Evolutionary conservation across 2,888 invertebrate species (phyloP).

Genomic region (Chaetoderma sp.): DNA sequence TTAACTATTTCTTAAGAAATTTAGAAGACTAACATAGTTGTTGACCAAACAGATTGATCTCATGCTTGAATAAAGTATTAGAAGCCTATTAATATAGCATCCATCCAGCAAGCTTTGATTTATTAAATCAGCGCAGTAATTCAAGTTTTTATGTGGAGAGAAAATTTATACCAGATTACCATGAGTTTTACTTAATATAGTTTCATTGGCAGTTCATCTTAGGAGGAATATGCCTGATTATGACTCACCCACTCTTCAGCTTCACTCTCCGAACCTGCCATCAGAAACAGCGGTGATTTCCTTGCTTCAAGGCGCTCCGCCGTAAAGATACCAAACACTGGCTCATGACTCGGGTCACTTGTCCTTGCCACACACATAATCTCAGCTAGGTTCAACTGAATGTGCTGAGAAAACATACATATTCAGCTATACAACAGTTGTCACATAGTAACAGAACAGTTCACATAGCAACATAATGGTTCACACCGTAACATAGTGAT

Average conservation of each 20-base stretch:
- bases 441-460: not conserved
- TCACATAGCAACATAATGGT: not conserved
- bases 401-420: conserved; percentile 25
- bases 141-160: too few relatives aligned
- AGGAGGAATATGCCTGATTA: too few relatives aligned
- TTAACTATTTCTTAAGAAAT: too few relatives aligned
- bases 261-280: conserved; percentile 85
- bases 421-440: not conserved
- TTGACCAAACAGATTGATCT: too few relatives aligned
- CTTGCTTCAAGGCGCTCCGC: conserved; percentile 73
- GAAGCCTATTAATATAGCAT: too few relatives aligned
- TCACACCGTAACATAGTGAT: not conserved
- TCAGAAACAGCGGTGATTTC: conserved; percentile 77
- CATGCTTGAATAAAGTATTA: too few relatives aligned
- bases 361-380: conserved; percentile 37
- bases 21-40: too few relatives aligned
- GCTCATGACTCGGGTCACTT: conserved; percentile 55
- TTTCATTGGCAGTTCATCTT: too few relatives aligned
- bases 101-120: too few relatives aligned
- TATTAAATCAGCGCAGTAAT: too few relatives aligned
- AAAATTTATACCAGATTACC: too few relatives aligned
- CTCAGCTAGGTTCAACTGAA: conserved; percentile 35
- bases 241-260: conserved; percentile 88
- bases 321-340: conserved; percentile 81
- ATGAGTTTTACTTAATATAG: too few relatives aligned